Evolutionary conservation across 2,113 vertebrate species (phyloP), one percentile per base, ranked within the genome.

Genomic region (Nibea albiflora): DNA sequence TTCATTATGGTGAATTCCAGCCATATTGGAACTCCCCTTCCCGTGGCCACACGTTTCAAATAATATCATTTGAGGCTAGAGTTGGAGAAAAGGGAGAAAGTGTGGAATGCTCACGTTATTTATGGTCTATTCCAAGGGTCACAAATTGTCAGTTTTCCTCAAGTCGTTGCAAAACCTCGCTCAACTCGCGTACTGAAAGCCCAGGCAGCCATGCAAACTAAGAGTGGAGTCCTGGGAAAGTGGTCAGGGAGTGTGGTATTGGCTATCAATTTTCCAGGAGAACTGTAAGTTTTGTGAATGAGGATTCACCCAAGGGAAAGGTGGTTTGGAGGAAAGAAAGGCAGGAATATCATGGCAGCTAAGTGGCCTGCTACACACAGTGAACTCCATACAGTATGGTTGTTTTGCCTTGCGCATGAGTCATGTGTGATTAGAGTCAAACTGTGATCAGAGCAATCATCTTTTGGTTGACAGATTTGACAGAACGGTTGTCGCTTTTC

Each of bases 171-270:
- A 69, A 82, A 60, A 72, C 49, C 67, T 79, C 64, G 52, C 61
- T 85, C 14, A 20, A 58, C 73, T 17, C 12, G 0, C 8, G 73
- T 66, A 76, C 49, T 50, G 28, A 81, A 72, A 76, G 65, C 35
- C 35, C 16, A 22, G 24, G 62, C 31, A 67, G 76, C 70, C 75
- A 73, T 56, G 49, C 61, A 53, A 61, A 69, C 16, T 47, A 10
- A 69, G 26, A 85, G 77, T 70, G 76, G 53, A 81, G 81, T 83
- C 74, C 73, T 88, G 83, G 22, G 76, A 91, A 86, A 64, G 78
- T 73, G 57, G 78, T 89, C 54, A 83, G 62, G 63, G 44, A 79
- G 46, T 81, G 81, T 62, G 79, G 66, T 81, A 52, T 70, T 87
- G 85, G 80, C 76, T 54, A 73, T 89, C 80, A 83, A 61, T 75